Percentiles rank a stretch among this genome's conserved stretches.
phyloP scores from a whole-genome alignment of 2,888 invertebrate species.

The Euplexia lucipara region DNA sequence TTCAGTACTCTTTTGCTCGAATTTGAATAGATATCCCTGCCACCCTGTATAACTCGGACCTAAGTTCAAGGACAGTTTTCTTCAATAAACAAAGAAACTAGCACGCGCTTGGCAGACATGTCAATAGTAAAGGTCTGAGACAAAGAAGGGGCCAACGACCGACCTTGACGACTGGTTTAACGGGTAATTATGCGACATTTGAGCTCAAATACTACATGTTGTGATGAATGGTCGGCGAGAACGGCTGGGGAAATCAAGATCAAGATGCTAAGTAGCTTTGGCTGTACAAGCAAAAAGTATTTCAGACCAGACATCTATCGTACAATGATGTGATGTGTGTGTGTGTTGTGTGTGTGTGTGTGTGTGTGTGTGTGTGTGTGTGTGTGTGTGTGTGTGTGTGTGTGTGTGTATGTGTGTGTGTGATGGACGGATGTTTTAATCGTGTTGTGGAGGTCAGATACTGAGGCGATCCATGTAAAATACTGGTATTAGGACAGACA shows the following conservation, averaged over 20 bases:
- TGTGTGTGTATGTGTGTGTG: too few relatives aligned
- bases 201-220: conserved; percentile 22
- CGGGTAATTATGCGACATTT: conserved; percentile 46
- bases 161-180: conserved; percentile 53
- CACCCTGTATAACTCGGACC: too few relatives aligned
- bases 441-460: too few relatives aligned
- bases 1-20: too few relatives aligned
- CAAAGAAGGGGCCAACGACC: conserved; percentile 57
- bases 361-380: too few relatives aligned
- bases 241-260: conserved; percentile 33
- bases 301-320: neutral
- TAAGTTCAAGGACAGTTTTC: conserved; percentile 21
- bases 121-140: conserved; percentile 46
- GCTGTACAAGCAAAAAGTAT: neutral
- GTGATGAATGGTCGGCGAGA: conserved; percentile 36
- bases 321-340: too few relatives aligned
- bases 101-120: conserved; percentile 35
- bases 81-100: conserved; percentile 36
- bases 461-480: too few relatives aligned
- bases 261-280: conserved; percentile 16
- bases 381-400: too few relatives aligned
- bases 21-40: too few relatives aligned
- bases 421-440: too few relatives aligned
- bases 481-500: too few relatives aligned
- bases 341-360: too few relatives aligned